phyloP scores from a whole-genome alignment of 2,888 invertebrate genomes.

The Ligdia adustata region DNA sequence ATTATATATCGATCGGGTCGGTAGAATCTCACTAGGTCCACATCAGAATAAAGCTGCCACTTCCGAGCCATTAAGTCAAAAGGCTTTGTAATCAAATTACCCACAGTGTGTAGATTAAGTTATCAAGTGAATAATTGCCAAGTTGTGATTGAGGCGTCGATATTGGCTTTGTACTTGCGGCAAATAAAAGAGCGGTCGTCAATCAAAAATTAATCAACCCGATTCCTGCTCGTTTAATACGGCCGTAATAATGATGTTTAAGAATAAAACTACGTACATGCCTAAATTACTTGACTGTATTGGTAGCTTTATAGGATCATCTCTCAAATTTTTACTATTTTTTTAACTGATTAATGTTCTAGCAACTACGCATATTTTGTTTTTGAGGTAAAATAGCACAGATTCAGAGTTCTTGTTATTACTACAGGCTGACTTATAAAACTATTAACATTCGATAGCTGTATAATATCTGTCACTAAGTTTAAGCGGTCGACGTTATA shows the following conservation, averaged over 20 bases:
- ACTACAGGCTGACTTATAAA: too few species aligned
- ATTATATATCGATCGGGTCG: conserved; percentile 41
- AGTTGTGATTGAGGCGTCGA: conserved; percentile 55
- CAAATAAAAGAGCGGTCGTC: conserved; percentile 29
- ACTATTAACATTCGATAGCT: too few species aligned
- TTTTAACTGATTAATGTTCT: too few species aligned
- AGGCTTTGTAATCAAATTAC: conserved; percentile 59
- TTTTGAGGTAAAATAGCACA: too few species aligned
- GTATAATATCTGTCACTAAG: too few species aligned
- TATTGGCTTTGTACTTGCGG: conserved; percentile 44
- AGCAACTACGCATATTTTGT: too few species aligned
- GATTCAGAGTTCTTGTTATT: too few species aligned
- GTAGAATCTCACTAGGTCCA: conserved; percentile 45
- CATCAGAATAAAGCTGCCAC: conserved; percentile 39
- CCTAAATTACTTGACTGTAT: too few species aligned
- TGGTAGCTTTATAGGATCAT: too few species aligned
- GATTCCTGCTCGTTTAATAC: conserved; percentile 2
- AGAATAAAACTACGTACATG: too few species aligned
- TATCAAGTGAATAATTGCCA: conserved; percentile 51
- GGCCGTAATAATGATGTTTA: not conserved
- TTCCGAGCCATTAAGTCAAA: conserved; percentile 61
- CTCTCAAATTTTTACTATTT: too few species aligned
- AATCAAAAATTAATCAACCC: conserved; percentile 29
- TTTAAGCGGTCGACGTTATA: too few species aligned
- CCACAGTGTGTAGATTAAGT: conserved; percentile 43